Base-by-base conservation (phyloP, 1,140 invertebrate species). In the Anastrepha obliqua region DNA sequence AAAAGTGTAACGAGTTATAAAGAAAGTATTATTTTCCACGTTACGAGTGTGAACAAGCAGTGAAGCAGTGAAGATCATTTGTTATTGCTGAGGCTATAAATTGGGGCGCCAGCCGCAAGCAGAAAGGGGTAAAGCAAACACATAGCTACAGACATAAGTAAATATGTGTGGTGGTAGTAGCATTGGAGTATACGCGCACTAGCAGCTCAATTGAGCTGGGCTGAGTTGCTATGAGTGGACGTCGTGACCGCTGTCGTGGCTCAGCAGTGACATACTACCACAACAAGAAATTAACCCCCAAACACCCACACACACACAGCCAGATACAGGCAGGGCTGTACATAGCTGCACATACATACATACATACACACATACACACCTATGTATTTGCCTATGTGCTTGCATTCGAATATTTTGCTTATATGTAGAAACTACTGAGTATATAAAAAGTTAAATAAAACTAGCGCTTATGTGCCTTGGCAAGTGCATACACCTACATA, bases 241-340 rank as follows among this genome's bases (percentile, higher is more conserved):
- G 64, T 67, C 64, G 67, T 74, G 67, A 11, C 67, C 67, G 42
- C 44, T 74, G 67, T 74, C 70, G 39, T 17, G 39, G 67, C 13
- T 44, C 65, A 70, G 44, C 29, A 51, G 70, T 78, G 70, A 39
- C 70, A 78, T 51, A 78, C 70, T 51, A 51, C 42, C 70, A 78
- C 44, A 81, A 81, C n/a, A 81, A 55, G 3, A 55, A 81, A 47
- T 74, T 58, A 81, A 81, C 47, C 44, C 74, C 47, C 7, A 81
- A 81, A 81, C 42, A 39, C 6, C 42, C 9, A 62, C 15, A n/a
- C 60, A 62, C 9, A 4, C 13, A 62, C 60, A 62, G 4, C 9
- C 4, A 62, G 7, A 58, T 58, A 58, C 55, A 13, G 13, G 13
- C 55, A 58, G 55, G 29, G 29, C 55, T 62, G 60, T 13, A 62